Evolutionary conservation across 2,888 invertebrate species (phyloP).

Genomic region (Lamproptera curius): DNA sequence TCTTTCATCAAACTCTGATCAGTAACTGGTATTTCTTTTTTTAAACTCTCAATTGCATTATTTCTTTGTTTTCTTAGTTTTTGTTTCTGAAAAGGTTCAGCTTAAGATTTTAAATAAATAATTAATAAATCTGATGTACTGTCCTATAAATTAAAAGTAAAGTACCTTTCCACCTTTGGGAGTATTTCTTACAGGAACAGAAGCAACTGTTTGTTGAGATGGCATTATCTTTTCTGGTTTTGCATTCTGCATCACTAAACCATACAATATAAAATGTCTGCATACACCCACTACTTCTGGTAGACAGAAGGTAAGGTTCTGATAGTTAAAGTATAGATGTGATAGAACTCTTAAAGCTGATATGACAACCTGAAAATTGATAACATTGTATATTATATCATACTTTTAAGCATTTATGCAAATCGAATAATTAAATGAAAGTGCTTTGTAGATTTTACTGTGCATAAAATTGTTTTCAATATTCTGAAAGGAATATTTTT

Average conservation of each 20-base stretch:
- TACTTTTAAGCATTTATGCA: too few species aligned
- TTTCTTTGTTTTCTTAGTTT: conserved; percentile 68
- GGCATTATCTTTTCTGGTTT: conserved; percentile 77
- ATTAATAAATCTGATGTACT: not conserved
- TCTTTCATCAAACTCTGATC: conserved; percentile 65
- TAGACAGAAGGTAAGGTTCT: conserved; percentile 41
- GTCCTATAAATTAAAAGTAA: not conserved
- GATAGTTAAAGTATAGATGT: conserved; percentile 60
- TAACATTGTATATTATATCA: too few species aligned
- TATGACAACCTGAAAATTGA: conserved; percentile 63
- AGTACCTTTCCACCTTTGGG: conserved; percentile 79
- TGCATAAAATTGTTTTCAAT: too few species aligned
- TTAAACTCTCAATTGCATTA: conserved; percentile 63
- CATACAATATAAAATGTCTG: conserved; percentile 76
- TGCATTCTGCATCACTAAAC: conserved; percentile 51
- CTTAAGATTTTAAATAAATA: not conserved
- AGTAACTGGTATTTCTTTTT: conserved; percentile 67
- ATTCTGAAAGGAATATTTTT: too few species aligned
- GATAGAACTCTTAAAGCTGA: conserved; percentile 60
- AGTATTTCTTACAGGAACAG: conserved; percentile 63
- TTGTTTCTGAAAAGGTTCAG: conserved; percentile 64
- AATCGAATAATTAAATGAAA: too few species aligned
- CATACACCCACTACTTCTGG: conserved; percentile 79
- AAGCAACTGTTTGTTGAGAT: conserved; percentile 79
- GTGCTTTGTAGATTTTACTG: too few species aligned